A percentile compares a stretch with the other conserved stretches of the same genome.
Evolutionary conservation across 2,888 invertebrate genomes (phyloP).

Genomic region (Nephrotoma flavescens): DNA sequence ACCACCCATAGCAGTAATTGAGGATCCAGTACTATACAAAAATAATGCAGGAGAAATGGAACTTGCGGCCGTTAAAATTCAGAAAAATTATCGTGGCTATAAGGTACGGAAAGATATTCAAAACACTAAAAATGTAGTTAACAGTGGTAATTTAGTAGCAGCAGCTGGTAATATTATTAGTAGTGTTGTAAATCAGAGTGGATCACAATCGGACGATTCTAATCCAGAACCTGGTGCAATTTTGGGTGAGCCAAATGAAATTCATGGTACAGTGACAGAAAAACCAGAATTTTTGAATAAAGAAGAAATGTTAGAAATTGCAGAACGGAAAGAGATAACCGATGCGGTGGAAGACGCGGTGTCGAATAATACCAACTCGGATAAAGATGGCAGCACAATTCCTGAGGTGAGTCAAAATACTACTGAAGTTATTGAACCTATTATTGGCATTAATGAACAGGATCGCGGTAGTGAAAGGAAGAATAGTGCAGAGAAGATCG

Average conservation of each 20-base stretch:
- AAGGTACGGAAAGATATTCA: constrained; percentile 9
- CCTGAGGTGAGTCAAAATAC: background rate
- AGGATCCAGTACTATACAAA: background rate
- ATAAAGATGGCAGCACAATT: background rate
- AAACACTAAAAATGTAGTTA: background rate
- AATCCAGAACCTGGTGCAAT: constrained; percentile 15
- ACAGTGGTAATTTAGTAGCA: background rate
- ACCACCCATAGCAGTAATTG: background rate
- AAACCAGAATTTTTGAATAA: background rate
- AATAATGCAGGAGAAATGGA: background rate
- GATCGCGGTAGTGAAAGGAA: background rate
- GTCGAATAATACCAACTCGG: background rate
- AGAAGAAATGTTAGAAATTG: background rate
- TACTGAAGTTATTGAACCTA: background rate
- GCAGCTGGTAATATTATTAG: background rate
- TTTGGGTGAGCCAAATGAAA: background rate
- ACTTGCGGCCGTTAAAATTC: constrained; percentile 13
- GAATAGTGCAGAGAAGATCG: background rate
- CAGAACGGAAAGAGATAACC: background rate
- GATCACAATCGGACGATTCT: background rate
- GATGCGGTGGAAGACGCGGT: background rate
- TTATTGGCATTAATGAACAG: background rate
- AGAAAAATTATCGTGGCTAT: constrained; percentile 14
- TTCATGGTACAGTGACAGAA: background rate
- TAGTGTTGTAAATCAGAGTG: background rate